Conservation (phyloP, 2,113 vertebrate genomes). For the Shinisaurus crocodilurus region DNA sequence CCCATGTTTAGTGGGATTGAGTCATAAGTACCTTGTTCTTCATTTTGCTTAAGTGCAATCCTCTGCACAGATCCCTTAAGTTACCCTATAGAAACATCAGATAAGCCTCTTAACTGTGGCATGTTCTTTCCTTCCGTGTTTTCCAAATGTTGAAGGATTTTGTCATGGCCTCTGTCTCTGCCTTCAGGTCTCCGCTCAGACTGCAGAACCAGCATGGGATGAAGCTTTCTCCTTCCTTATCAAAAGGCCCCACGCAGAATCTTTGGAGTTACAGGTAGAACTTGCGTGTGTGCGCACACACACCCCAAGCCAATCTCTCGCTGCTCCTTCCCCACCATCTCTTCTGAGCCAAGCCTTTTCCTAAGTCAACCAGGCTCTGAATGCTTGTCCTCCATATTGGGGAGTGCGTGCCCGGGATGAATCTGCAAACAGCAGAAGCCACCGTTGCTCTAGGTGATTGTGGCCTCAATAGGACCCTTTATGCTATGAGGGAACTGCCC, state of each 20-base stretch:
- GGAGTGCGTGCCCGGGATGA: neutral
- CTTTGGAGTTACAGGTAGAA: slow-evolving; percentile 85
- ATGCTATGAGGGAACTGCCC: neutral
- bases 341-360: too few relatives aligned
- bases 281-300: neutral
- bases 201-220: slow-evolving; percentile 86
- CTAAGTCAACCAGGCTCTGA: neutral
- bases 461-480: neutral
- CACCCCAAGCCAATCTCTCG: neutral
- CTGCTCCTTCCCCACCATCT: neutral
- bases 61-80: neutral
- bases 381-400: neutral
- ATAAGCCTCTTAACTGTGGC: neutral
- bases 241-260: slow-evolving; percentile 83
- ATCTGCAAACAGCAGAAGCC: neutral
- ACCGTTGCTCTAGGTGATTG: too few relatives aligned
- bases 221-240: slow-evolving; percentile 87
- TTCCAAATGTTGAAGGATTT: neutral
- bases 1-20: neutral
- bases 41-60: neutral
- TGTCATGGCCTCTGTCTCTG: neutral
- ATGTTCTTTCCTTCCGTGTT: neutral
- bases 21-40: neutral
- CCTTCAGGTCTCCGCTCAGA: slow-evolving; percentile 78
- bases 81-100: neutral